Percentiles rank a stretch among this genome's conserved stretches.
These are phyloP conservation scores for Muscicapa comitata DNA, from an alignment of 2,797 vertebrate genomes.

Conservation along the genomic window DNA sequence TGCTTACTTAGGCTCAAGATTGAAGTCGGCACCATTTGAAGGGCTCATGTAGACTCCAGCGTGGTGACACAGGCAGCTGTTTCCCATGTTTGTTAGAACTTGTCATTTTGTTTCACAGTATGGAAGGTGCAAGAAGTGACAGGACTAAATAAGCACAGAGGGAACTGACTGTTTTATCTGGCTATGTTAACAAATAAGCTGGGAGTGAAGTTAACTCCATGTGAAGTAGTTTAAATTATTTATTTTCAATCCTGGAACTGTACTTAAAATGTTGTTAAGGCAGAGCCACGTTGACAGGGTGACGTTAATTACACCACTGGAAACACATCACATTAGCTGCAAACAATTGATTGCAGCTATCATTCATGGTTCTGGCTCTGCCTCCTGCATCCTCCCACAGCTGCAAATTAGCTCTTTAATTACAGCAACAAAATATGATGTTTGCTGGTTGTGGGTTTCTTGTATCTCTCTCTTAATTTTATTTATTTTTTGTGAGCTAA, in stretches of 20 bases:
- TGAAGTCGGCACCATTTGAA: background rate
- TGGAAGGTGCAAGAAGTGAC: conserved; percentile 18
- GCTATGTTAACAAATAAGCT: background rate
- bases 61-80: background rate
- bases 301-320: conserved; percentile 12
- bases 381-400: background rate
- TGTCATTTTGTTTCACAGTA: conserved; percentile 44
- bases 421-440: background rate
- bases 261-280: conserved; percentile 13
- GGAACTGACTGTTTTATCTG: conserved; percentile 1
- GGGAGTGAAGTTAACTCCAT: conserved; percentile 35
- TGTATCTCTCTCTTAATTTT: background rate
- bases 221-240: conserved; percentile 48
- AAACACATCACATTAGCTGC: conserved; percentile 7
- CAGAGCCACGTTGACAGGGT: conserved; percentile 21
- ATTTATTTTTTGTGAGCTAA: background rate
- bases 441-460: background rate
- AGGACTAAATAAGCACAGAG: conserved; percentile 31
- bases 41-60: background rate
- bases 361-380: background rate
- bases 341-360: background rate
- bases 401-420: background rate
- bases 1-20: background rate
- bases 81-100: background rate
- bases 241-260: conserved; percentile 20